These are phyloP conservation scores for Tympanuchus pallidicinctus DNA, from an alignment of 2,113 vertebrate species.

Conservation along the genomic window DNA sequence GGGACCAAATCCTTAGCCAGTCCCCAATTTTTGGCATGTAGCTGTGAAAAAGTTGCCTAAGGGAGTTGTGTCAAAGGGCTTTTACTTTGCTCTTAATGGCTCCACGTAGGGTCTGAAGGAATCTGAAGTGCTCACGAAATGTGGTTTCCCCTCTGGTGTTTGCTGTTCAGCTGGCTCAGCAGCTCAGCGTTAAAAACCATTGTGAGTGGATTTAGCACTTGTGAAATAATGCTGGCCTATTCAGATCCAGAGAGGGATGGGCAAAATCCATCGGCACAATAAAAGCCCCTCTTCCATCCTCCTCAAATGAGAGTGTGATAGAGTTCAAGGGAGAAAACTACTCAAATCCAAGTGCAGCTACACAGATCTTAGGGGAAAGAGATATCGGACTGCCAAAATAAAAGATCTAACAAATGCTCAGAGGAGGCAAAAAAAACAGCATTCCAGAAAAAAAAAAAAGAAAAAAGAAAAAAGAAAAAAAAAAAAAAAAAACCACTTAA, in stretches of 20 bases:
- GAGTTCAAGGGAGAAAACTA: background rate
- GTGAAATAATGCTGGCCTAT: conserved; percentile 60
- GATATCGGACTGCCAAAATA: background rate
- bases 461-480: rapidly evolving
- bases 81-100: conserved; percentile 36
- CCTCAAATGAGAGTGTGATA: background rate
- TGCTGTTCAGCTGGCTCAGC: conserved; percentile 72
- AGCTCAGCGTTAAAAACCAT: conserved; percentile 57
- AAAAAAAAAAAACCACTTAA: rapidly evolving
- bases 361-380: background rate
- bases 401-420: rapidly evolving
- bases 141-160: conserved; percentile 68
- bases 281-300: conserved; percentile 7
- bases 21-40: conserved; percentile 2
- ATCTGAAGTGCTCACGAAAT: conserved; percentile 57
- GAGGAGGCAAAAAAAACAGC: background rate
- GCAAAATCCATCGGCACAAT: conserved; percentile 27
- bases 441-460: background rate
- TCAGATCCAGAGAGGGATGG: conserved; percentile 34
- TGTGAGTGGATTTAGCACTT: conserved; percentile 64
- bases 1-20: background rate
- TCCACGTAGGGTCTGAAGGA: conserved; percentile 40
- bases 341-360: background rate
- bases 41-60: conserved; percentile 6
- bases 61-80: conserved; percentile 48